Evolutionary conservation across 2,888 invertebrate genomes (phyloP).

Genomic region (Watsonalla cultraria): DNA sequence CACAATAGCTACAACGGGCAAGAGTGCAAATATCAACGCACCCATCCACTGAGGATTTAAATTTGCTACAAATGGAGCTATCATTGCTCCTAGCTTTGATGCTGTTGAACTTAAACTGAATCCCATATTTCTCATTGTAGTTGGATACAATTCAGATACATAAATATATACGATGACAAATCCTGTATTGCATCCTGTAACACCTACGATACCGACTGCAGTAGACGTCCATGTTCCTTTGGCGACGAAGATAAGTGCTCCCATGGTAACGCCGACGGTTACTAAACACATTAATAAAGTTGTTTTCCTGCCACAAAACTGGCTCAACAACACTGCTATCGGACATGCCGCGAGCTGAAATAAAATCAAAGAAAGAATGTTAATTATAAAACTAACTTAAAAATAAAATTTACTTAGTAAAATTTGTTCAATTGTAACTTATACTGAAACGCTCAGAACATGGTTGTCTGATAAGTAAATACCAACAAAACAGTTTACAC

Average conservation of each 20-base stretch:
- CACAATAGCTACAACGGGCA: too few species aligned
- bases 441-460: too few species aligned
- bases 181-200: too few species aligned
- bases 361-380: too few species aligned
- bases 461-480: too few species aligned
- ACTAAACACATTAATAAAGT: conserved; percentile 23
- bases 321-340: conserved; percentile 36
- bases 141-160: conserved; percentile 49
- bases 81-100: conserved; percentile 44
- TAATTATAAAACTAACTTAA: too few species aligned
- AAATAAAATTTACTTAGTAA: too few species aligned
- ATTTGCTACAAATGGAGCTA: conserved; percentile 42
- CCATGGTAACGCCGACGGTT: conserved; percentile 31
- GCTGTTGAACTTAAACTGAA: conserved; percentile 39
- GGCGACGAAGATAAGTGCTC: conserved; percentile 24
- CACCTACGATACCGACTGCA: conserved; percentile 30
- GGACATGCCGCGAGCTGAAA: conserved; percentile 22
- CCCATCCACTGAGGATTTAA: conserved; percentile 45
- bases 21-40: conserved; percentile 20
- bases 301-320: conserved; percentile 32
- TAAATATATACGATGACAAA: conserved; percentile 39
- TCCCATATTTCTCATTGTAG: conserved; percentile 46
- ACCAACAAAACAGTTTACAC: too few species aligned
- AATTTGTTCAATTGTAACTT: too few species aligned
- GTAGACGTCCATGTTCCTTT: conserved; percentile 16